phyloP scores from a whole-genome alignment of 2,888 invertebrate genomes.

The Ethmia dodecea region DNA sequence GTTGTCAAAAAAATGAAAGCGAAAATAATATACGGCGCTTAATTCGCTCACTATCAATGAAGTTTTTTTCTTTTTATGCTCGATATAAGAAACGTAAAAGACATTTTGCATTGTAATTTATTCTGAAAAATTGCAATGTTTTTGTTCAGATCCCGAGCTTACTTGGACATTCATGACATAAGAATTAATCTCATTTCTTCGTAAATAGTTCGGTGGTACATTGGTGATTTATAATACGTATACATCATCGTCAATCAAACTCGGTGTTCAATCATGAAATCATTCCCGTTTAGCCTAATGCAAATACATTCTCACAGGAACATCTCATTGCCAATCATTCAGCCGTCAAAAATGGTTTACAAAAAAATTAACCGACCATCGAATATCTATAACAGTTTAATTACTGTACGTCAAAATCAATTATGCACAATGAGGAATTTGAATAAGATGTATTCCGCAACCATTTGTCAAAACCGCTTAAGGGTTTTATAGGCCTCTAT shows the following conservation, averaged over 20 bases:
- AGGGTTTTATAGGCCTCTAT: slow-evolving; percentile 25
- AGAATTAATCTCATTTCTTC: no score
- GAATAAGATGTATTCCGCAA: slow-evolving; percentile 58
- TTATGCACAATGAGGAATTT: slow-evolving; percentile 56
- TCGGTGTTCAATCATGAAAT: background rate
- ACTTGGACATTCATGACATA: no score
- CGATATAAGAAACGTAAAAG: no score
- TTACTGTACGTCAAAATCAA: slow-evolving; percentile 61
- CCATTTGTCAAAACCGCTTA: slow-evolving; percentile 49
- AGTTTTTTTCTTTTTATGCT: background rate
- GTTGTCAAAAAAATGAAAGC: slow-evolving; percentile 22
- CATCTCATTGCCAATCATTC: slow-evolving; percentile 34
- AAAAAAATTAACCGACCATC: slow-evolving; percentile 45
- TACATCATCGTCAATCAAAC: slow-evolving; percentile 4
- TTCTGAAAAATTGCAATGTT: no score
- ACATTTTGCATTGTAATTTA: no score
- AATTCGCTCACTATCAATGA: background rate
- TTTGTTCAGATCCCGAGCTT: no score
- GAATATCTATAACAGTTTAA: slow-evolving; percentile 48
- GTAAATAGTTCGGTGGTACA: no score
- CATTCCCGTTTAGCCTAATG: slow-evolving; percentile 15
- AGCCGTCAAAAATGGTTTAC: slow-evolving; percentile 53
- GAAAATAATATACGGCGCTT: slow-evolving; percentile 20
- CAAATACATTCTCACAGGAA: slow-evolving; percentile 42
- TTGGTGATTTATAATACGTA: no score